These are phyloP conservation scores for Procambarus virginalis DNA, from an alignment of 1,140 invertebrate genomes.

Conservation along the genomic window DNA sequence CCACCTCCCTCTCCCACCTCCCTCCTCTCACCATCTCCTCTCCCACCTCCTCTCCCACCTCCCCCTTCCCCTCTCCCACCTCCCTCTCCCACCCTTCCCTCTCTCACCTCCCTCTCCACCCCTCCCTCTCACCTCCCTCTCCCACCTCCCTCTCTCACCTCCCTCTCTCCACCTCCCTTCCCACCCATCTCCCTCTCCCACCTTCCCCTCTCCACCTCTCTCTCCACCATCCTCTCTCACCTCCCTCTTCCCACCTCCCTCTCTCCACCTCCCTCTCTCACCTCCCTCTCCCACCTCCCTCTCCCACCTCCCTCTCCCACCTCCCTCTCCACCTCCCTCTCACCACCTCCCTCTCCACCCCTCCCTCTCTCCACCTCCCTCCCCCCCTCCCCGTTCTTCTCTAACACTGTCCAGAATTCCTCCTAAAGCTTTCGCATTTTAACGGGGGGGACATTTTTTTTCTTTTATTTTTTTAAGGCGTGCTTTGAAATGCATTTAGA, in stretches of 20 bases:
- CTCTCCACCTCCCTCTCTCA: too few relatives aligned
- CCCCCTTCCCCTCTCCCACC: too few relatives aligned
- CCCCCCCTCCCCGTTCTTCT: not conserved
- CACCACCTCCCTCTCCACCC: too few relatives aligned
- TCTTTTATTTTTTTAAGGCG: conserved; percentile 16
- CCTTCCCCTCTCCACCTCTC: too few relatives aligned
- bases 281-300: not conserved
- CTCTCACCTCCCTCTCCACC: too few relatives aligned
- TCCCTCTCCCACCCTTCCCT: too few relatives aligned
- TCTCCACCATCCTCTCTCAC: too few relatives aligned
- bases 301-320: not conserved
- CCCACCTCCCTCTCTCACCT: not conserved
- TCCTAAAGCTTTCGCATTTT: not conserved
- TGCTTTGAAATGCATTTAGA: conserved; percentile 28
- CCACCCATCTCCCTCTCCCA: not conserved
- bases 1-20: not conserved
- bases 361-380: too few relatives aligned
- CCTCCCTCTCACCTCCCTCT: not conserved
- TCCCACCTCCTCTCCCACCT: not conserved
- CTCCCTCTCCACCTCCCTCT: not conserved
- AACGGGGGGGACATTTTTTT: not conserved
- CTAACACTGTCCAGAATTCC: not conserved
- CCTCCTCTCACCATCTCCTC: too few relatives aligned
- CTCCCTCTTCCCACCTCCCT: too few relatives aligned
- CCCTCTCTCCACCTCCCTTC: not conserved